Percentiles rank a stretch among this genome's conserved stretches.
phyloP scores from a whole-genome alignment of 2,797 vertebrate genomes.

The Halcyon badia region DNA sequence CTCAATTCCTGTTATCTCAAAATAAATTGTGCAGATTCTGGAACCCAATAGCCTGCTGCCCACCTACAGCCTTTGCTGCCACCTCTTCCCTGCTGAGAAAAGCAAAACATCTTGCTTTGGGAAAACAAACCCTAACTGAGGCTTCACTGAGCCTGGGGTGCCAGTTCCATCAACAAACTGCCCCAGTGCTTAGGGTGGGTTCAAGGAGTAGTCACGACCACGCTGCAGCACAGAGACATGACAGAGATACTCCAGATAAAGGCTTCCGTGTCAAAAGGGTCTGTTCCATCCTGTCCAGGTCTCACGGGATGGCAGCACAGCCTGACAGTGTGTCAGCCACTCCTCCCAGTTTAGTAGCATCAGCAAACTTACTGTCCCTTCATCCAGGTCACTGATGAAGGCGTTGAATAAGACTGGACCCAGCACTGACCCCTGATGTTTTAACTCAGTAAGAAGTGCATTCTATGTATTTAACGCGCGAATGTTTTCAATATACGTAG shows the following conservation, averaged over 20 bases:
- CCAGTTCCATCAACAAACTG: neutral
- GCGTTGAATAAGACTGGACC: too few species aligned
- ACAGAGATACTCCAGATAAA: neutral
- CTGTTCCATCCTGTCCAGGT: neutral
- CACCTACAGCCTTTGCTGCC: neutral
- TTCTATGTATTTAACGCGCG: neutral
- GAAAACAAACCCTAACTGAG: neutral
- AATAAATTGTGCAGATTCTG: neutral
- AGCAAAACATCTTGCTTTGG: neutral
- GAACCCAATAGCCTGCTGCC: neutral
- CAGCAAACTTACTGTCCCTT: too few species aligned
- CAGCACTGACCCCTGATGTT: neutral
- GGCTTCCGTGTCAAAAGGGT: neutral
- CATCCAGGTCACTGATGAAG: too few species aligned
- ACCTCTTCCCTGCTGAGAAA: neutral
- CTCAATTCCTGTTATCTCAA: neutral
- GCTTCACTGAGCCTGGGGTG: neutral
- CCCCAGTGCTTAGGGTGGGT: neutral
- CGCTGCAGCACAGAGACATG: fast-evolving
- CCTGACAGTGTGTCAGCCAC: too few species aligned
- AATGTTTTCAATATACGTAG: neutral
- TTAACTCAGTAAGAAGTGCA: neutral
- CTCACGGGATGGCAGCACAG: too few species aligned
- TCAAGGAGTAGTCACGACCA: neutral
- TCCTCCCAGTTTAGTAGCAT: too few species aligned